Evolutionary conservation across 2,113 vertebrate species (phyloP), one percentile per base, ranked within the genome.

Genomic region (Cyprinodon variegatus): DNA sequence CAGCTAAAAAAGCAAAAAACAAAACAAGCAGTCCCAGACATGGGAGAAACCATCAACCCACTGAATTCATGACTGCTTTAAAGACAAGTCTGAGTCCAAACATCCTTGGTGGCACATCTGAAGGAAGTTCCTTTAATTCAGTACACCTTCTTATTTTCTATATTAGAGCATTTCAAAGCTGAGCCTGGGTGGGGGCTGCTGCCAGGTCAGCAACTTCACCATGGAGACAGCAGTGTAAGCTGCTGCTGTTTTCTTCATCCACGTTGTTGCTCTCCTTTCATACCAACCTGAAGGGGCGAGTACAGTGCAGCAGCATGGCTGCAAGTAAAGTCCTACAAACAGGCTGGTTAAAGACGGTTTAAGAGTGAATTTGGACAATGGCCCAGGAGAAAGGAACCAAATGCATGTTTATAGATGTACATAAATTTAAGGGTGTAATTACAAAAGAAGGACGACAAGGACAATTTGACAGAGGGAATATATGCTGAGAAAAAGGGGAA

Each of bases 181-280:
- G 71, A 48, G 69, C 77, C 63, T 72, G 60, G 36, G 46, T 65
- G 76, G 64, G 38, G 78, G 48, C 71, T 72, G 73, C 77, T 89
- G 86, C 90, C 87, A 91, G 90, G 88, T 90, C 90, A 91, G 90
- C 88, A 90, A 86, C 78, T 62, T 93, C 92, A 88, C 92, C 91
- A 92, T 90, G 90, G 91, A 89, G 91, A 92, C 92, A 85, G 84
- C 85, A 79, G 79, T 70, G 70, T 88, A 84, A 71, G 72, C 83
- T 13, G 69, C 81, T 76, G 85, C 76, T 85, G 85, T 84, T 88
- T 86, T 87, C 76, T 83, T 81, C 79, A 72, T 83, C 61, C 57
- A 59, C 39, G 62, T 72, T 37, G 7, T 40, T 74, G 17, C 48
- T 59, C 46, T 57, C 61, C 46, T 17, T 4, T 68, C 36, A 66